These are phyloP conservation scores for Dendrophyllia cribrosa DNA, from an alignment of 64 coral and sea anemone genomes.

Conservation along the genomic window DNA sequence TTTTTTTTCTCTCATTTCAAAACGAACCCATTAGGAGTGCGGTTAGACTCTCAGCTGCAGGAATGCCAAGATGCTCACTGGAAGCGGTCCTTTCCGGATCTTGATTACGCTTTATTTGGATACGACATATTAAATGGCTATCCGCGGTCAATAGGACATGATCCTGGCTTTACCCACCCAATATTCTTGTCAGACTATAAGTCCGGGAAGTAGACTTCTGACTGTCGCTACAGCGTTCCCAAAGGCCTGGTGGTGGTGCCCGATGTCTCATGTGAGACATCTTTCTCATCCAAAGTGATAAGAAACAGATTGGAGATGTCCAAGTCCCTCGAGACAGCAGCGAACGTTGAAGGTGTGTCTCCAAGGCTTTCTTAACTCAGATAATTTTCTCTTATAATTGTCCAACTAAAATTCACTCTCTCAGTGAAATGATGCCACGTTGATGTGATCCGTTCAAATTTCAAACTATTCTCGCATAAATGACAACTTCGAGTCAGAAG, in stretches of 20 bases:
- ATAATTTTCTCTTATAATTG: neutral
- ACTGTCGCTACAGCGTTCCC: slow-evolving; percentile 63
- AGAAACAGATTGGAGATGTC: slow-evolving; percentile 54
- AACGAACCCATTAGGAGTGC: slow-evolving; percentile 8
- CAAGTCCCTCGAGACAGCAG: slow-evolving; percentile 10
- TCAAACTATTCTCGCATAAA: too few species aligned
- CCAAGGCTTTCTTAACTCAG: neutral
- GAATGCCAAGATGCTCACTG: slow-evolving; percentile 41
- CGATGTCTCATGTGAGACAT: slow-evolving; percentile 46
- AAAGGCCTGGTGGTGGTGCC: slow-evolving; percentile 40
- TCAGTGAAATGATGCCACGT: too few species aligned
- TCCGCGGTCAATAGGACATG: slow-evolving; percentile 37
- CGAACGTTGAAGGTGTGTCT: slow-evolving; percentile 39
- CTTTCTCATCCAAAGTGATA: slow-evolving; percentile 30
- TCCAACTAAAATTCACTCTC: too few species aligned
- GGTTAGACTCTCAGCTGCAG: slow-evolving; percentile 31
- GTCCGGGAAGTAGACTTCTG: slow-evolving; percentile 22
- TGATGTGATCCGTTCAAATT: too few species aligned
- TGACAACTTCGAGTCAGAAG: too few species aligned
- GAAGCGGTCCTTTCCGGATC: slow-evolving; percentile 40
- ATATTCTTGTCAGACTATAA: slow-evolving; percentile 16
- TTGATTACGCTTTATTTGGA: slow-evolving; percentile 42
- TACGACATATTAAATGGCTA: slow-evolving; percentile 43
- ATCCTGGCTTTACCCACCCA: slow-evolving; percentile 50
- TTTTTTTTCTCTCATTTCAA: too few species aligned